Evolutionary conservation across 2,797 vertebrate species (phyloP).

Genomic region (Anniella stebbinsi): DNA sequence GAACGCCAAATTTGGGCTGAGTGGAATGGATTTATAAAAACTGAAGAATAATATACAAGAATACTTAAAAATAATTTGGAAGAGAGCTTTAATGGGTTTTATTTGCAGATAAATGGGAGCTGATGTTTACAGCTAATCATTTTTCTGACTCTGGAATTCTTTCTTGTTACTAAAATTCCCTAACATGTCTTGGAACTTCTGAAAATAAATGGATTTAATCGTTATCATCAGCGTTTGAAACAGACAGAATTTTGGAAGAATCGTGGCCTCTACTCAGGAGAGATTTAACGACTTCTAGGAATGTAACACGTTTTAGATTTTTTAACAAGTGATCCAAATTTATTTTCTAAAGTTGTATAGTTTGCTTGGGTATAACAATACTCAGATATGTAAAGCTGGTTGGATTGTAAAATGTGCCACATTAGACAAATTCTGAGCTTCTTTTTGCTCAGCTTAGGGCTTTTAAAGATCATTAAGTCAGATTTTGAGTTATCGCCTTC

Average conservation of each 20-base stretch:
- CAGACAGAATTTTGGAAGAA: too few species aligned
- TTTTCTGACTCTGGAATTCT: too few species aligned
- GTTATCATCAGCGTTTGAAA: too few species aligned
- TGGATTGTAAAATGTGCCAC: neutral
- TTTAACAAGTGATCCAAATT: neutral
- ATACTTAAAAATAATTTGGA: conserved; percentile 78
- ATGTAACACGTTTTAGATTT: neutral
- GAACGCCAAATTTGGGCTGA: conserved; percentile 62
- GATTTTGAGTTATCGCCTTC: conserved; percentile 13
- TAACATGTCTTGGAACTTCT: too few species aligned
- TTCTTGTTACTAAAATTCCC: too few species aligned
- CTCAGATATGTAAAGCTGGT: neutral
- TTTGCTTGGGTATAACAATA: neutral
- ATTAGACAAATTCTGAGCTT: neutral
- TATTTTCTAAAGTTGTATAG: neutral
- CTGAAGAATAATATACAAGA: conserved; percentile 54
- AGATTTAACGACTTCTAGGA: neutral
- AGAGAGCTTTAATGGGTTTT: conserved; percentile 77
- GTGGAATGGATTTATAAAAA: conserved; percentile 51
- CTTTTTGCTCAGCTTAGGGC: neutral
- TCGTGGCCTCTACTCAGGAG: neutral
- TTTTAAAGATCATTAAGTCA: conserved; percentile 1
- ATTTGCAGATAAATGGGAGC: conserved; percentile 77
- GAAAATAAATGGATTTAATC: too few species aligned
- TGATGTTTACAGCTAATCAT: conserved; percentile 67